Evolutionary conservation across 2,797 vertebrate species (phyloP), one percentile per base, ranked within the genome.

Genomic region (Anguilla marmorata): DNA sequence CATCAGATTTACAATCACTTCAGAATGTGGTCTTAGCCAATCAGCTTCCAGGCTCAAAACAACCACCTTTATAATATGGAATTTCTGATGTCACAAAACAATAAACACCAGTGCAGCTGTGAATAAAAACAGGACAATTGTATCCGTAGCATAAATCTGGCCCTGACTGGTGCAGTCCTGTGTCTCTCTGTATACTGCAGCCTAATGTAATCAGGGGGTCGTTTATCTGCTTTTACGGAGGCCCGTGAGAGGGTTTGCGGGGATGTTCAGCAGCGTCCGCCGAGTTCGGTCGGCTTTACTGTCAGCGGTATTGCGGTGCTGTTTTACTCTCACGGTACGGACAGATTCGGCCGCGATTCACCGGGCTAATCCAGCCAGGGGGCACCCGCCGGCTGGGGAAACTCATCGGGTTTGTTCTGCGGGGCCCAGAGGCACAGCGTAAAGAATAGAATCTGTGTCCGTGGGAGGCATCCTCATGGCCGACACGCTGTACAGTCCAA

Each of bases 331-430:
- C 85, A 88, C 89, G 6, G 7, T 90, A 89, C 85, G 41, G 90
- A 92, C 91, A 84, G 84, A 93, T 88, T 86, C 86, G 84, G 16
- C 87, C 85, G 79, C 85, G 45, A 82, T 89, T 88, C 58, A 87
- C 80, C 85, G 85, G 48, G 89, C 12, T 92, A 90, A 92, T 92
- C 90, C 88, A 21, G 87, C 21, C 85, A 14, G 12, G 86, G 87
- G 89, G 54, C 76, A 76, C 52, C 41, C 0, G 27, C 87, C 41
- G 0, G 27, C 87, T 50, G 54, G 85, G 63, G 87, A 11, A 69
- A 41, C 52, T 21, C 85, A 79, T 37, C 80, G 84, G 85, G 74
- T 85, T 90, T 60, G 54, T 37, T 48, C 27, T 74, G 66, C 76
- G n/a, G 48, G 24, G 41, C n/a, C 27, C 12, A 52, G 14, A 52